Evolutionary conservation across 2,797 vertebrate species (phyloP), one percentile per base, ranked within the genome.

Genomic region (Iguana delicatissima): DNA sequence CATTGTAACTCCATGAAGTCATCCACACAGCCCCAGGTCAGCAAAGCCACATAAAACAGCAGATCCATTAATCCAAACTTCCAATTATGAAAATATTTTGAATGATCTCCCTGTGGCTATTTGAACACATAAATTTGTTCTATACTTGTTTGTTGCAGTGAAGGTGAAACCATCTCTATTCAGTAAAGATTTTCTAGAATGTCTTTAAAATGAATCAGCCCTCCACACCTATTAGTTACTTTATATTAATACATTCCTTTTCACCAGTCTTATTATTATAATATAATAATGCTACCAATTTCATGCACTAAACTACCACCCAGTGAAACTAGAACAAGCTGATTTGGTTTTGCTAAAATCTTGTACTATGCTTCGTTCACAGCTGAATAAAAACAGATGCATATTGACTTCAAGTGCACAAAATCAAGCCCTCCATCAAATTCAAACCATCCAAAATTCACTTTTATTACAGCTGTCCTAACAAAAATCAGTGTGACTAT

Each of bases 351-450:
- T 81, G 64, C 90, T 92, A 0, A 57, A 35, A 85, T 52, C n/a
- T 64, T 91, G 77, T 59, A 86, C 91, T 88, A 89, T 93, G 91
- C 91, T 92, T 93, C 93, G 82, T 89, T 84, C 93, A 85, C 89
- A 89, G 93, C 6, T 94, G 87, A 95, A 94, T 92, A 94, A 93
- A 88, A 87, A 89, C 92, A 93, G 85, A 93, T 92, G 74, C 90
- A 95, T 84, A 80, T 52, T 93, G 93, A 92, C 73, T 92, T 93
- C 90, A 76, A 92, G 0, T 3, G 82, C 80, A 93, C 89, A 79
- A 92, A 59, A 92, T 79, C 91, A 94, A 88, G 88, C 79, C 88
- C 86, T 92, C 29, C 76, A 86, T 93, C 89, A 91, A 91, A 50
- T 93, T 86, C 89, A 92, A 94, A 94, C 87, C 79, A 90, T 90